Conservation (phyloP, 1,140 invertebrate genomes). For the Anoplophora glabripennis region DNA sequence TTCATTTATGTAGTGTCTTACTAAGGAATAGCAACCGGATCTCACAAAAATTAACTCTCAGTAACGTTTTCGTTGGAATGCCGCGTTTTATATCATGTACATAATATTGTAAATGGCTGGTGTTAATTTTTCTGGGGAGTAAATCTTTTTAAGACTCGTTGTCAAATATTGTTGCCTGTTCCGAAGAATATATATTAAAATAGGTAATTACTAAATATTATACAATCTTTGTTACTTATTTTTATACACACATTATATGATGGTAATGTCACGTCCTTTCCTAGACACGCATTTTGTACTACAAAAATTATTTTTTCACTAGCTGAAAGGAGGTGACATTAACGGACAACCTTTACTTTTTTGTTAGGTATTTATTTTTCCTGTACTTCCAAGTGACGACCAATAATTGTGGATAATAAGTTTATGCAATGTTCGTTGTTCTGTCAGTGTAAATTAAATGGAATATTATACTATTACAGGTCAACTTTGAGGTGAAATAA, state of each 20-base stretch:
- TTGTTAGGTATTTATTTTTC: constrained; percentile 10
- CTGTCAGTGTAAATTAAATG: constrained; percentile 27
- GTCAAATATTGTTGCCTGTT: no score
- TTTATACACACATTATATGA: not conserved
- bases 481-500: constrained; percentile 1
- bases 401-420: constrained; percentile 9
- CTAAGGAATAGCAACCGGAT: no score
- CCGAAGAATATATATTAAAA: no score
- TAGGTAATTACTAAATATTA: not conserved
- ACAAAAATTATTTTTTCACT: constrained; percentile 9
- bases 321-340: not conserved
- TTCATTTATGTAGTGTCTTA: no score
- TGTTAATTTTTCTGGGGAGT: no score
- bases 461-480: constrained; percentile 16
- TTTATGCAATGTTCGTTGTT: constrained; percentile 25
- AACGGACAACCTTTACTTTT: not conserved
- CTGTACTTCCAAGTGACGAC: constrained; percentile 12
- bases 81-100: no score
- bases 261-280: not conserved
- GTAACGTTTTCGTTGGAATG: no score
- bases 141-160: no score
- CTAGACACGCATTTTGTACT: not conserved
- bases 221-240: constrained; percentile 4
- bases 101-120: no score
- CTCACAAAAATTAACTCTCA: no score